Evolutionary conservation across 2,113 vertebrate genomes (phyloP).

Genomic region (Centropus bengalensis): DNA sequence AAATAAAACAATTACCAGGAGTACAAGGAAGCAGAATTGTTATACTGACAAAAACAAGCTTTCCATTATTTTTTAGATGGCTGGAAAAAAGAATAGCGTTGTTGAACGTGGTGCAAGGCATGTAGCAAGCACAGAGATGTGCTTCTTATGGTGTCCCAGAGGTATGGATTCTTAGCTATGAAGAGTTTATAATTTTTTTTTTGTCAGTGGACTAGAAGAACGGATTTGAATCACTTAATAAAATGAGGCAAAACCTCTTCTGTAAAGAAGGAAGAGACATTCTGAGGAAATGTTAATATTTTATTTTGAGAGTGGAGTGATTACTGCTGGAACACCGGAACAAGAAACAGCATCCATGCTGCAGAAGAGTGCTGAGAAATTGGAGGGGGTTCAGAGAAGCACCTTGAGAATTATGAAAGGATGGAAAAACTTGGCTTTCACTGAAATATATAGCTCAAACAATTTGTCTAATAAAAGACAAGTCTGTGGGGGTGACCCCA

Average conservation of each 20-base stretch:
- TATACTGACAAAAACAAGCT: not conserved
- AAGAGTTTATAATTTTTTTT: fast-evolving
- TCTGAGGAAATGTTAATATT: not conserved
- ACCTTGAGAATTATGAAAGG: not conserved
- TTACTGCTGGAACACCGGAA: not conserved
- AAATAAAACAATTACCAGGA: not conserved
- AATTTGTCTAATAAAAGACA: not conserved
- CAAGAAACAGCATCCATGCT: not conserved
- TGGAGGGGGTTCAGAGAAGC: not conserved
- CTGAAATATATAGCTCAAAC: not conserved
- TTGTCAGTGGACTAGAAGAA: not conserved
- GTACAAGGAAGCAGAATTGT: not conserved
- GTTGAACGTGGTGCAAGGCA: not conserved
- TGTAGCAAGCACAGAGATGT: not conserved
- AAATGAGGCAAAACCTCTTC: not conserved
- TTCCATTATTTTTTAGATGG: not conserved
- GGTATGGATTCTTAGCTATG: not conserved
- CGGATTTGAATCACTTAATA: not conserved
- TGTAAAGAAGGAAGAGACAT: not conserved
- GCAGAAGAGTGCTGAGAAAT: not conserved
- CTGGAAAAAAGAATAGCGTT: not conserved
- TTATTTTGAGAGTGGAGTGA: not conserved
- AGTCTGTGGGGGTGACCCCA: not conserved
- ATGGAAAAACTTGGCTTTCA: not conserved
- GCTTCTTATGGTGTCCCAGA: fast-evolving